These are phyloP conservation scores for Diplolepis rosae DNA, from an alignment of 2,888 invertebrate genomes.

Conservation along the genomic window DNA sequence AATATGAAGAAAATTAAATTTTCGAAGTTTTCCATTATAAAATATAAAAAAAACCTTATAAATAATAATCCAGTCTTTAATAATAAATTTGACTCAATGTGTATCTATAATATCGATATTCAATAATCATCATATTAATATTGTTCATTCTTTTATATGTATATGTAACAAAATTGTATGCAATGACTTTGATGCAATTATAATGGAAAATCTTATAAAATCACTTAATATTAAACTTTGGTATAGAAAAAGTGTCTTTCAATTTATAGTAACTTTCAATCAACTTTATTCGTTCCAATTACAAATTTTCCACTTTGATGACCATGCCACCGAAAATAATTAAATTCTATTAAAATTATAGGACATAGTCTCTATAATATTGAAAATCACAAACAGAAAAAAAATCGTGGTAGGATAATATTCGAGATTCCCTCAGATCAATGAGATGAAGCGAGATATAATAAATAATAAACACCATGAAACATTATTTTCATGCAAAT, in stretches of 20 bases:
- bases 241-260: constrained; percentile 11
- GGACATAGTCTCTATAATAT: background rate
- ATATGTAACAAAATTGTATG: constrained; percentile 46
- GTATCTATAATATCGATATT: constrained; percentile 16
- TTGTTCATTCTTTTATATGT: constrained; percentile 30
- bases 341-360: background rate
- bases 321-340: constrained; percentile 18
- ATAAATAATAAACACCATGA: constrained; percentile 22
- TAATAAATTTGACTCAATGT: background rate
- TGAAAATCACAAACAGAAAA: background rate
- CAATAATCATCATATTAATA: constrained; percentile 3
- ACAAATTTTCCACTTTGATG: background rate
- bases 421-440: too few relatives aligned
- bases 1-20: background rate
- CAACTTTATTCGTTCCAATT: constrained; percentile 3
- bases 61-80: background rate
- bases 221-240: constrained; percentile 36
- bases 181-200: constrained; percentile 44
- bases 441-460: background rate
- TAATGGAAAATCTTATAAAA: constrained; percentile 44
- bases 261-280: constrained; percentile 25
- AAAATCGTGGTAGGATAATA: too few relatives aligned
- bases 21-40: background rate
- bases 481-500: constrained; percentile 30
- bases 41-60: background rate